Evolutionary conservation across 92 coral and sea anemone genomes (phyloP).

Genomic region (Parazoanthus atlanticus): DNA sequence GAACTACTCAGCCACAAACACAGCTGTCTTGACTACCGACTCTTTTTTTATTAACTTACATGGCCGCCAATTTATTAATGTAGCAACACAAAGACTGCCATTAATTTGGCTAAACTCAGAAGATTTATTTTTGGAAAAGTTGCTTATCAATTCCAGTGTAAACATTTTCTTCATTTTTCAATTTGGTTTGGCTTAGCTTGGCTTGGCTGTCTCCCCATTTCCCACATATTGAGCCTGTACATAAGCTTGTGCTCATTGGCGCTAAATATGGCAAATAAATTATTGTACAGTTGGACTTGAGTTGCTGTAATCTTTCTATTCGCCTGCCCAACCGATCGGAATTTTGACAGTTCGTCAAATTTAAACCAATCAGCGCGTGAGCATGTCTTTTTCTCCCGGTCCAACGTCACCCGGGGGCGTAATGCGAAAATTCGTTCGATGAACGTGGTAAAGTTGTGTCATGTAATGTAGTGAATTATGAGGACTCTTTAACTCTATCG

Average conservation of each 20-base stretch:
- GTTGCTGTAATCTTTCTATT: background rate
- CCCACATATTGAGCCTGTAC: background rate
- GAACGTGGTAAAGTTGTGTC: background rate
- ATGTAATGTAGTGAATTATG: background rate
- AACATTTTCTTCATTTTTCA: no score
- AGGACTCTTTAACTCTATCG: no score
- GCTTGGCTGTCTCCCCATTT: background rate
- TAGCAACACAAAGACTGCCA: no score
- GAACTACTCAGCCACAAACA: no score
- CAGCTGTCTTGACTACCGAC: no score
- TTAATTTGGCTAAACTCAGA: no score
- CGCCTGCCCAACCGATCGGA: background rate
- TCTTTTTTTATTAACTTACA: no score
- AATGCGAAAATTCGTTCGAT: background rate
- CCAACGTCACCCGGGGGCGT: background rate
- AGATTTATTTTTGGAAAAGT: no score
- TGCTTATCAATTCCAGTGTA: background rate
- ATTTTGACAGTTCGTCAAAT: background rate
- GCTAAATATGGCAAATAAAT: background rate
- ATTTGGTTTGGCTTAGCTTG: background rate
- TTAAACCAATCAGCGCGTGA: background rate
- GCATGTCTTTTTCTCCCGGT: background rate
- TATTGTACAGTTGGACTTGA: background rate
- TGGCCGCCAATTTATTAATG: no score
- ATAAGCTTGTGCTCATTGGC: background rate